Evolutionary conservation across 2,888 invertebrate species (phyloP).

Genomic region (Luperina nickerlii): DNA sequence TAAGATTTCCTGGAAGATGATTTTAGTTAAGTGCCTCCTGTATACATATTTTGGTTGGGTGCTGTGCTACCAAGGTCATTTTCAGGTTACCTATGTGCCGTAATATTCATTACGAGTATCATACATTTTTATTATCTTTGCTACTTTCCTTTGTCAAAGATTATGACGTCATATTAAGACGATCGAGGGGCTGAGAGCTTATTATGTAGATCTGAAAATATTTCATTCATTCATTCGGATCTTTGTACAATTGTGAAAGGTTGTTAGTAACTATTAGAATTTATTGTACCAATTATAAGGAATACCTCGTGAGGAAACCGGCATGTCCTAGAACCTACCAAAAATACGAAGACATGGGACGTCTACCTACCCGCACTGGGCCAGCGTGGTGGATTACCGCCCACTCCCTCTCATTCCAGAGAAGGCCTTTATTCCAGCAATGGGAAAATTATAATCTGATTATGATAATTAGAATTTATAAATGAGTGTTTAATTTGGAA

Average conservation of each 20-base stretch:
- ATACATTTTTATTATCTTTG: constrained; percentile 16
- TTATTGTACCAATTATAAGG: too few species aligned
- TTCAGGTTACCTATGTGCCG: constrained; percentile 18
- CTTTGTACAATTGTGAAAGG: constrained; percentile 1
- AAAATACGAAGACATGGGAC: too few species aligned
- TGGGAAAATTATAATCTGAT: too few species aligned
- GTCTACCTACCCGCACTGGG: too few species aligned
- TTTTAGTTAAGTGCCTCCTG: constrained; percentile 23
- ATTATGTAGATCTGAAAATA: constrained; percentile 21
- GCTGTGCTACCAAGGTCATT: constrained; percentile 20
- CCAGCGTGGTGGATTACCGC: too few species aligned
- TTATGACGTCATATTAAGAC: constrained; percentile 2
- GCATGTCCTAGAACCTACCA: too few species aligned
- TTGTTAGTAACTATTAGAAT: neutral
- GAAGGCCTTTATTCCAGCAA: too few species aligned
- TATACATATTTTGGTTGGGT: constrained; percentile 17
- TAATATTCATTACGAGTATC: constrained; percentile 20
- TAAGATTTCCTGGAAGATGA: constrained; percentile 38
- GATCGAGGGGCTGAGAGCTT: constrained; percentile 19
- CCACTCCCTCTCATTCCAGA: too few species aligned
- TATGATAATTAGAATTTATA: constrained; percentile 1
- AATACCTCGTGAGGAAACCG: too few species aligned
- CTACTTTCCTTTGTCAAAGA: constrained; percentile 20
- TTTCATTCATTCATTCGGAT: neutral
- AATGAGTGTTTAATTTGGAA: neutral